A percentile compares a stretch with the other conserved stretches of the same genome.
These are phyloP conservation scores for Varecia variegata DNA, from an alignment of 2,797 vertebrate species.

Conservation along the genomic window DNA sequence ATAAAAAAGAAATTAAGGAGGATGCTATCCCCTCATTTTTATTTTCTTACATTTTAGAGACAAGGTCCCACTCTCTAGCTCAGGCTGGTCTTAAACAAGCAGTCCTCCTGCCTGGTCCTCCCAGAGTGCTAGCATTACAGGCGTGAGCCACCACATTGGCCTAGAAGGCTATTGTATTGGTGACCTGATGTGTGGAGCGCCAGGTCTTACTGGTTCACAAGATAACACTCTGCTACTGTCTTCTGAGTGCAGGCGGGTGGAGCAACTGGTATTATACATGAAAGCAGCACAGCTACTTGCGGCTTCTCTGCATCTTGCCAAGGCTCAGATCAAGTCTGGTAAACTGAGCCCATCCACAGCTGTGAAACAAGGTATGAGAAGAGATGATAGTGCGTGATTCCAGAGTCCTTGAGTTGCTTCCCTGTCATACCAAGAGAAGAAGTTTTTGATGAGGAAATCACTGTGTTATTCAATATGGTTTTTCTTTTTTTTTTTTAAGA, in stretches of 20 bases:
- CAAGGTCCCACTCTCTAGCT: too few species aligned
- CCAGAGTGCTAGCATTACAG: too few species aligned
- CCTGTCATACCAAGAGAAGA: background rate
- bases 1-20: too few species aligned
- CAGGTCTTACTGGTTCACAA: background rate
- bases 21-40: background rate
- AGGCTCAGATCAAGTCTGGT: slow-evolving; percentile 95
- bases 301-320: slow-evolving; percentile 95
- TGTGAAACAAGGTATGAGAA: slow-evolving; percentile 93
- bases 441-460: background rate
- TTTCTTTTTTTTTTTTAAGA: background rate
- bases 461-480: background rate
- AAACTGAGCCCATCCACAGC: slow-evolving; percentile 96
- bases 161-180: background rate
- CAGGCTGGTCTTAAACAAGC: too few species aligned
- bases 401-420: background rate
- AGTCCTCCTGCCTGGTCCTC: too few species aligned
- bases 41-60: too few species aligned
- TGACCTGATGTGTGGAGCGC: background rate
- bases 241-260: slow-evolving; percentile 89
- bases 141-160: too few species aligned
- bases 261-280: slow-evolving; percentile 98
- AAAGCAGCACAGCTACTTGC: slow-evolving; percentile 96
- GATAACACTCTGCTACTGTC: slow-evolving; percentile 5
- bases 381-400: background rate